These are phyloP conservation scores for Podarcis muralis DNA, from an alignment of 2,113 vertebrate genomes.

Conservation along the genomic window DNA sequence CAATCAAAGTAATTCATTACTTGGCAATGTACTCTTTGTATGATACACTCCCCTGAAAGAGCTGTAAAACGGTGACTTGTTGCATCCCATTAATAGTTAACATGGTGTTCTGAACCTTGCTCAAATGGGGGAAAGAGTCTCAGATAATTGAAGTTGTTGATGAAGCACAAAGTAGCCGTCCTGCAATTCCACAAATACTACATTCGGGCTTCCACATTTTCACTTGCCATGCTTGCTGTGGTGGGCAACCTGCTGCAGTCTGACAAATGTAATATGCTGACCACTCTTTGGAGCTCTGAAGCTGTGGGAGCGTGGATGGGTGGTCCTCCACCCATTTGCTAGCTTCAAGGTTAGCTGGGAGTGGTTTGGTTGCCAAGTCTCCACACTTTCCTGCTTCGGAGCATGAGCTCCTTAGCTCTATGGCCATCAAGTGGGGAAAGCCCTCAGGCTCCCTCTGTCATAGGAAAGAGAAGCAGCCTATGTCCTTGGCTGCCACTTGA, in stretches of 20 bases:
- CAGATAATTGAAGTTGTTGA: background rate
- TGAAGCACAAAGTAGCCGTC: background rate
- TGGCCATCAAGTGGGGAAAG: background rate
- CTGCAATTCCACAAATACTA: background rate
- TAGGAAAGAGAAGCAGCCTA: background rate
- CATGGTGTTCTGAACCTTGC: background rate
- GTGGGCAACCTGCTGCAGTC: background rate
- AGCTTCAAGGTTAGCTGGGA: background rate
- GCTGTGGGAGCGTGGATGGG: background rate
- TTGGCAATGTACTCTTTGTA: background rate
- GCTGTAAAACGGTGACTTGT: conserved; percentile 28
- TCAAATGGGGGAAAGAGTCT: conserved; percentile 11
- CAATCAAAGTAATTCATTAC: conserved; percentile 8
- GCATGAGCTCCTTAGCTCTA: background rate
- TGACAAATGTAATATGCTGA: background rate
- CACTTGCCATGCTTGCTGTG: background rate
- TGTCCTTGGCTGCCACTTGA: background rate
- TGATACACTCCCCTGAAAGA: background rate
- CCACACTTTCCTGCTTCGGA: background rate
- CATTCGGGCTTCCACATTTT: background rate
- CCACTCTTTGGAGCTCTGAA: background rate
- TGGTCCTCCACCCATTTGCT: background rate
- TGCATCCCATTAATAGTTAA: conserved; percentile 10
- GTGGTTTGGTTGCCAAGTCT: background rate
- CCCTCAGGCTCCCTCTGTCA: background rate